Conservation (phyloP, 2,797 vertebrate species). For the Cyprinella venusta region DNA sequence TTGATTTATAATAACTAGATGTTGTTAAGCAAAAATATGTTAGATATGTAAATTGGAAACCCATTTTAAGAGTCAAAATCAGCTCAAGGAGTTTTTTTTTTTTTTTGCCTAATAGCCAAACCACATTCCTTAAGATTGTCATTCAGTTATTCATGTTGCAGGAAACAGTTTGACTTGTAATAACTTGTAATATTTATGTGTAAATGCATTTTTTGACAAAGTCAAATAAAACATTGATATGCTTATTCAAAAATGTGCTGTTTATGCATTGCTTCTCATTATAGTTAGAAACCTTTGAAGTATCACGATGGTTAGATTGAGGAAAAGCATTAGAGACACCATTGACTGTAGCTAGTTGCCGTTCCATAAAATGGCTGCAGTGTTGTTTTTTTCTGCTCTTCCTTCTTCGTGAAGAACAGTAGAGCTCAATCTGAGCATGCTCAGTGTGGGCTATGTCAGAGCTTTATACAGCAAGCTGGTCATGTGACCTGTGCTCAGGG, state of each 20-base stretch:
- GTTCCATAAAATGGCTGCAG: constrained; percentile 68
- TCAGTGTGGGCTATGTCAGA: constrained; percentile 65
- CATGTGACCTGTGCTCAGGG: constrained; percentile 65
- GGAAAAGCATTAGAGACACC: constrained; percentile 6
- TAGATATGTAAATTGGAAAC: background rate
- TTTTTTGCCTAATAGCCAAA: background rate
- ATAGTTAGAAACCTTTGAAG: background rate
- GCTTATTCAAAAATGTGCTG: background rate
- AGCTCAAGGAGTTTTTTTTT: background rate
- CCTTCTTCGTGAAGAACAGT: constrained; percentile 65
- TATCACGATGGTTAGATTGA: background rate
- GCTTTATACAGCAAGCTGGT: constrained; percentile 66
- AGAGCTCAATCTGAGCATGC: constrained; percentile 69
- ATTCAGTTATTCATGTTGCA: background rate
- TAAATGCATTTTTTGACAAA: background rate
- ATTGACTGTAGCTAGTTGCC: constrained; percentile 47
- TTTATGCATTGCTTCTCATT: background rate
- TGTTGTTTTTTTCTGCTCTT: constrained; percentile 60
- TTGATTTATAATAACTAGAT: background rate
- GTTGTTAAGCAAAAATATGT: background rate
- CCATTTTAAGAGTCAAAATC: background rate
- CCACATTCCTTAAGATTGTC: background rate
- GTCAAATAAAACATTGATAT: background rate
- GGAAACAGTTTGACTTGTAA: background rate
- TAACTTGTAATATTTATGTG: background rate